Evolutionary conservation across 2,797 vertebrate species (phyloP).

Genomic region (Xerus rutilus): DNA sequence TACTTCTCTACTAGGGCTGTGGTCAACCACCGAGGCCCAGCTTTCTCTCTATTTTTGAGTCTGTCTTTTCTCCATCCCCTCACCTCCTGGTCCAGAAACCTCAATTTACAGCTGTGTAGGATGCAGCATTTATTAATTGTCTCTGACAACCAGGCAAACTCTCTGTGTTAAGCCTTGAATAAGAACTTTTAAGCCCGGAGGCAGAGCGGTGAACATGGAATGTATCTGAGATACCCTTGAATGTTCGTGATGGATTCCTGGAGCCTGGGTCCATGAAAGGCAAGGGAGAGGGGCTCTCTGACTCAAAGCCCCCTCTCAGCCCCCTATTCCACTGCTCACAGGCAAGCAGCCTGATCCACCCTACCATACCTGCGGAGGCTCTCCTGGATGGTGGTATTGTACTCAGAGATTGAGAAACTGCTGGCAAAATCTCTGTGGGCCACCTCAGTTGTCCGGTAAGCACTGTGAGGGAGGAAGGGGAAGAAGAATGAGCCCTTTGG

Average conservation of each 20-base stretch:
- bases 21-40: no score
- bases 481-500: not conserved
- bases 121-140: not conserved
- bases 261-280: not conserved
- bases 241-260: not conserved
- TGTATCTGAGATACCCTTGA: not conserved
- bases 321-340: not conserved
- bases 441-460: slow-evolving; percentile 79
- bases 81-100: no score
- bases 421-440: slow-evolving; percentile 59
- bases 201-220: not conserved
- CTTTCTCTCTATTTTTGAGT: no score
- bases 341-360: not conserved
- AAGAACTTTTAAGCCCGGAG: not conserved
- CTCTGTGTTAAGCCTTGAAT: not conserved
- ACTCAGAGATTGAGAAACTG: slow-evolving; percentile 74
- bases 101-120: no score
- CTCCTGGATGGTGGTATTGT: slow-evolving; percentile 87
- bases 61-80: no score
- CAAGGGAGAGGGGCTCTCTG: not conserved
- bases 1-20: no score
- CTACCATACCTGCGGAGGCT: slow-evolving; percentile 86
- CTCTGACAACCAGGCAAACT: not conserved
- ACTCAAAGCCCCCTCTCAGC: not conserved
- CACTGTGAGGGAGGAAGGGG: slow-evolving; percentile 53